Percentiles rank a stretch among this genome's conserved stretches.
phyloP scores from a whole-genome alignment of 2,888 invertebrate species.

The Galeruca laticollis region DNA sequence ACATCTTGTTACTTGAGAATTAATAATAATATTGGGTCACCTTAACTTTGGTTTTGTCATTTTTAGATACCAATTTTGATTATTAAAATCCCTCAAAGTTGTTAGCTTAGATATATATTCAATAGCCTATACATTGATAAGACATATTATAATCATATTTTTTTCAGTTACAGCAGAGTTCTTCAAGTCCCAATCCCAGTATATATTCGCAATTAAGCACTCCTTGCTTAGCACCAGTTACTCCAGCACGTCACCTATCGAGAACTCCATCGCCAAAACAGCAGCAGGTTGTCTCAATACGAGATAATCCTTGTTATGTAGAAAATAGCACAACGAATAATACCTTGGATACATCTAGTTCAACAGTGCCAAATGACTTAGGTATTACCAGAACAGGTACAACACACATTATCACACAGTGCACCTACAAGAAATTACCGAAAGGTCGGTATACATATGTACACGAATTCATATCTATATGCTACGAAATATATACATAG shows the following conservation, averaged over 20 bases:
- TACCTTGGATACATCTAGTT: constrained; percentile 41
- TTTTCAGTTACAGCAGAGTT: constrained; percentile 54
- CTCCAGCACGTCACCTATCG: constrained; percentile 44
- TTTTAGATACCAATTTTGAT: too few relatives aligned
- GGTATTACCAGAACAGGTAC: constrained; percentile 48
- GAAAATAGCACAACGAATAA: constrained; percentile 54
- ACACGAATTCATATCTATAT: background rate
- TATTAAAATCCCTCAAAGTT: too few relatives aligned
- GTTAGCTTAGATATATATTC: too few relatives aligned
- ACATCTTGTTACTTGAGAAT: too few relatives aligned
- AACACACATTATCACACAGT: background rate
- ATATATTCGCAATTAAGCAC: constrained; percentile 56
- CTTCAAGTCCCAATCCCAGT: constrained; percentile 55
- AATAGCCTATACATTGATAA: too few relatives aligned
- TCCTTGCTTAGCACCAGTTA: constrained; percentile 46
- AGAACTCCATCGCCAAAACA: constrained; percentile 32
- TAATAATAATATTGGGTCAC: too few relatives aligned
- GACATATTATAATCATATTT: constrained; percentile 52
- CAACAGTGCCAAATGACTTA: constrained; percentile 51
- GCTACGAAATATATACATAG: too few relatives aligned
- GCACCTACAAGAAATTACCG: background rate
- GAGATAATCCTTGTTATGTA: constrained; percentile 58
- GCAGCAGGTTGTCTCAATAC: constrained; percentile 54
- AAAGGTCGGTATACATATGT: background rate
- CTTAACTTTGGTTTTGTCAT: too few relatives aligned